Evolutionary conservation across 2,888 invertebrate genomes (phyloP).

Genomic region (Dryobota labecula): DNA sequence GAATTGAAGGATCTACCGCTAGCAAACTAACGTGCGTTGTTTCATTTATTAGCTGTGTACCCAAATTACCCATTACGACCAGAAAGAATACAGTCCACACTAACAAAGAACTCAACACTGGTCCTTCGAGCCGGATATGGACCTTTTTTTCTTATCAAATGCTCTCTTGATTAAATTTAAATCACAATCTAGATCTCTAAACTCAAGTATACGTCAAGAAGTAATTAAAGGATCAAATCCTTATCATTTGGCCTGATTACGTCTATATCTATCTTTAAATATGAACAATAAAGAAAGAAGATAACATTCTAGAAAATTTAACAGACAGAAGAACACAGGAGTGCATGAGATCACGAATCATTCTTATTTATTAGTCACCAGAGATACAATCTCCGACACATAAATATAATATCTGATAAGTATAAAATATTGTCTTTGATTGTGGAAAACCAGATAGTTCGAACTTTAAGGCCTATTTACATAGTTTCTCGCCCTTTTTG

Average conservation of each 20-base stretch:
- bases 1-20: no score
- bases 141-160: not conserved
- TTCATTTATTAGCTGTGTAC: no score
- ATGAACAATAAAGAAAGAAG: constrained; percentile 8
- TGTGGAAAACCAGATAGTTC: not conserved
- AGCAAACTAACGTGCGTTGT: no score
- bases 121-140: no score
- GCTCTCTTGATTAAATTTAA: not conserved
- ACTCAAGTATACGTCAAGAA: not conserved
- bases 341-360: constrained; percentile 1
- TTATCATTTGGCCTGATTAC: constrained; percentile 7
- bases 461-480: not conserved
- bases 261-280: not conserved
- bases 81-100: no score
- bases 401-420: constrained; percentile 28
- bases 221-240: not conserved
- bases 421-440: constrained; percentile 23
- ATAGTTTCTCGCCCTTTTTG: not conserved
- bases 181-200: constrained; percentile 9
- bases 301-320: constrained; percentile 21
- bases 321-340: not conserved
- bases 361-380: constrained; percentile 18
- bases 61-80: no score
- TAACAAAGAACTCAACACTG: no score
- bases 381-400: constrained; percentile 26